Evolutionary conservation across 2,797 vertebrate genomes (phyloP), one percentile per base, ranked within the genome.

Genomic region (Carduelis carduelis): DNA sequence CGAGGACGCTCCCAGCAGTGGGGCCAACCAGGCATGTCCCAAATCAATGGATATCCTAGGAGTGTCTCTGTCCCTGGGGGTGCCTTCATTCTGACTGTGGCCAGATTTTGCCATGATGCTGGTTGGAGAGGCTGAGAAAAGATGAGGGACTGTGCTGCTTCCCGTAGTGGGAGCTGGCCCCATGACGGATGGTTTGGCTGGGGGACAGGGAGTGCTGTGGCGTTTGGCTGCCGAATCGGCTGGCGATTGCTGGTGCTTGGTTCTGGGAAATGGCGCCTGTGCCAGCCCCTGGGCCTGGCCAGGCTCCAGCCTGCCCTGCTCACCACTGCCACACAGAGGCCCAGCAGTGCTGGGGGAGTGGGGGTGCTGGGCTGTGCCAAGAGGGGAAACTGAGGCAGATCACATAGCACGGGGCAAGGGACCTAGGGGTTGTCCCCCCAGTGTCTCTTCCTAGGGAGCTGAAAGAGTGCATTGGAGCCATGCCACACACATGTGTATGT

Each of bases 61-160:
- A 50, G 19, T 0, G 1, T 77, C 37, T 27, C 12, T 0, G 0
- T 74, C 23, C 8, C 32, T 7, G 0, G 1, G 60, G 37, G 56
- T 20, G 28, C 2, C 10, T 32, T 66, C 0, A 0, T 8, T 71
- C 50, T 2, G 1, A 16, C 26, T n/a, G 32, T 20, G 11, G 18
- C 39, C 21, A 28, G 34, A 39, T 89, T 93, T 91, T 93, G 63
- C 75, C 12, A 4, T 17, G 47, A 17, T 50, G 52, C 35, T 91
- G 49, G 27, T 41, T 57, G 50, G 57, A 75, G 49, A 87, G 28
- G 17, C 83, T 81, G 59, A 74, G 43, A 46, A 75, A 75, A 81
- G 41, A 17, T 0, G 0, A 19, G 53, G 35, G 21, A 61, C 1
- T 14, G 2, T 65, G 35, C 32, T 79, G 85, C 23, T 77, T 39